Base-by-base conservation (phyloP, 2,888 invertebrate genomes). In the Amorpha juglandis region DNA sequence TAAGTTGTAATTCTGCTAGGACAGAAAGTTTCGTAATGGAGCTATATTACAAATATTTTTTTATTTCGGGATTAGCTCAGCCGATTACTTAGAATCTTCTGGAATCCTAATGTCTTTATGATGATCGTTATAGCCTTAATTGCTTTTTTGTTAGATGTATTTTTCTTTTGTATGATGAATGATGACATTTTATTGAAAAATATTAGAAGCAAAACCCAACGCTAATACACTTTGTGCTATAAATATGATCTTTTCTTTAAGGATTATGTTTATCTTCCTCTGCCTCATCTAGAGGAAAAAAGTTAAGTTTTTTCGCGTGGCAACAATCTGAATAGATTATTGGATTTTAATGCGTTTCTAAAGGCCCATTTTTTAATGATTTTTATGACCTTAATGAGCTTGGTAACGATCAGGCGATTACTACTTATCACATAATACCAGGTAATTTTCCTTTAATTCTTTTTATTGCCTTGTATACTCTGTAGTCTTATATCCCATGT, bases 281-380 rank as follows among this genome's bases (percentile, higher is more conserved):
- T 6, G 58, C 21, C 19, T 42, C 19, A 19, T 52, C 27, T 52
- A 3, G 21, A 33, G 8, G 52, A 58, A 16, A 16, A 38, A 58
- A 12, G 6, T 16, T 4, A 53, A 35, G 19, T 58, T 38, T 42
- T 58, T 58, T 58, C 58, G 58, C 58, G 42, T 58, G 47, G 47
- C 38, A 58, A 55, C 27, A 53, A 64, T 55, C 48, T 19, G 42
- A 42, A 42, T 58, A 42, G 58, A 21, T 72, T 71, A 74, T 73
- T 73, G 68, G 62, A 68, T 74, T 75, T 77, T 77, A 77, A 77
- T 74, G 75, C 42, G 67, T 66, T 66, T 74, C 71, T 77, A 74
- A 76, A 58, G 42, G 58, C 58, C 70, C 58, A 52, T 42, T 58
- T 55, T 62, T 47, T 64, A 69, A 74, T 64, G 69, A 62, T 68